Percentiles rank a stretch among this genome's conserved stretches.
These are phyloP conservation scores for Vulpes lagopus DNA, from an alignment of 2,113 vertebrate genomes.

Conservation along the genomic window DNA sequence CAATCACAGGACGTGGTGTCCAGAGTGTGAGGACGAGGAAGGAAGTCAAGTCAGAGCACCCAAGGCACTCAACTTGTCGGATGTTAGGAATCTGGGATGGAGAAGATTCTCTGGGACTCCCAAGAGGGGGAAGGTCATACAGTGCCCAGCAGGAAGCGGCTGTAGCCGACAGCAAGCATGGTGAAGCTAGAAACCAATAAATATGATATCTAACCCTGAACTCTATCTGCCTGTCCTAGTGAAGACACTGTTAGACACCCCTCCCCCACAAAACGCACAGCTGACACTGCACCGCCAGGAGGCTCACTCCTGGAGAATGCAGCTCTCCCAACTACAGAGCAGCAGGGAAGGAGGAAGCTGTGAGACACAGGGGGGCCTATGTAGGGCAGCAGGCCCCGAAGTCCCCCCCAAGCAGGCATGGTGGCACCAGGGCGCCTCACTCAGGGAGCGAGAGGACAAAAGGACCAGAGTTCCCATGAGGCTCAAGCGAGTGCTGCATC, in stretches of 20 bases:
- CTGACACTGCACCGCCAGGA: not conserved
- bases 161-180: not conserved
- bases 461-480: not conserved
- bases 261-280: rapidly evolving
- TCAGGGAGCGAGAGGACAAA: not conserved
- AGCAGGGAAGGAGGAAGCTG: not conserved
- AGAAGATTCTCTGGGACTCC: not conserved
- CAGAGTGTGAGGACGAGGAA: rapidly evolving
- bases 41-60: not conserved
- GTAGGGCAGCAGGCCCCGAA: not conserved
- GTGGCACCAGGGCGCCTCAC: not conserved
- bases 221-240: rapidly evolving
- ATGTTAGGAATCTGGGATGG: not conserved
- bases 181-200: not conserved
- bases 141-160: not conserved
- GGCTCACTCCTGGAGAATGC: not conserved
- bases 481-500: rapidly evolving
- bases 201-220: not conserved
- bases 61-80: rapidly evolving
- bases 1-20: not conserved
- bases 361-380: not conserved
- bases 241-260: too few relatives aligned
- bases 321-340: not conserved
- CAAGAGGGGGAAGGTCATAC: not conserved
- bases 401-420: not conserved